Percentiles rank a stretch among this genome's conserved stretches.
Evolutionary conservation across 2,888 invertebrate species (phyloP).

Genomic region (Tetropium fuscum): DNA sequence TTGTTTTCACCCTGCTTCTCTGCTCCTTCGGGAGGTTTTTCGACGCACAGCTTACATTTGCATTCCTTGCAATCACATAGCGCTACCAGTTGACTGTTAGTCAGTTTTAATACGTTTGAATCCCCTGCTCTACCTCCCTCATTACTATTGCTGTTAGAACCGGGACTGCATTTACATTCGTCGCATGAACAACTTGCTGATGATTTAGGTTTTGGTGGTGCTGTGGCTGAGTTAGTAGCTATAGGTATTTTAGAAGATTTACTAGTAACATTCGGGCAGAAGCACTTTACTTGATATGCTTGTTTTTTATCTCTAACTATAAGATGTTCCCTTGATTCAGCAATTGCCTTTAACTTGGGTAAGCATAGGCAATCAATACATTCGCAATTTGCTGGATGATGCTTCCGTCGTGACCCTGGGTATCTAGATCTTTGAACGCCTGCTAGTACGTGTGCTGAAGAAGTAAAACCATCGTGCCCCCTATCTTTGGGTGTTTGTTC

Average conservation of each 20-base stretch:
- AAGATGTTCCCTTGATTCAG: constrained; percentile 43
- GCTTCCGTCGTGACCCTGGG: neutral
- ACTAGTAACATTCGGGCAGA: constrained; percentile 41
- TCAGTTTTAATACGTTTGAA: neutral
- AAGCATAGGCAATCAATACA: constrained; percentile 49
- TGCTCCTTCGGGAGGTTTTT: constrained; percentile 11
- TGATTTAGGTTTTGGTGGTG: constrained; percentile 12
- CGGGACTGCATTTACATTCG: constrained; percentile 10
- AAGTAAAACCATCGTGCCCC: constrained; percentile 26
- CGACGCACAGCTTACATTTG: constrained; percentile 29
- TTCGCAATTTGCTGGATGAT: constrained; percentile 44
- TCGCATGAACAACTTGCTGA: constrained; percentile 9
- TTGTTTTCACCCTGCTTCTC: neutral
- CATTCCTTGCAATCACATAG: constrained; percentile 39
- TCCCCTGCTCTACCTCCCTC: neutral
- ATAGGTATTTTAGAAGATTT: constrained; percentile 46
- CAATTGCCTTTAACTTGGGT: constrained; percentile 44
- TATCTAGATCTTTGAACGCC: neutral
- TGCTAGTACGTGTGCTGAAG: neutral
- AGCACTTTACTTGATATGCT: constrained; percentile 48
- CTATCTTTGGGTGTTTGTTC: constrained; percentile 4
- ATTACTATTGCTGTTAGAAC: neutral
- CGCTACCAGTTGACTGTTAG: constrained; percentile 21
- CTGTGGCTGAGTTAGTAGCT: constrained; percentile 29
- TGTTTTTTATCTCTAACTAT: constrained; percentile 45